Evolutionary conservation across 2,113 vertebrate genomes (phyloP).

Genomic region (Corythaixoides concolor): DNA sequence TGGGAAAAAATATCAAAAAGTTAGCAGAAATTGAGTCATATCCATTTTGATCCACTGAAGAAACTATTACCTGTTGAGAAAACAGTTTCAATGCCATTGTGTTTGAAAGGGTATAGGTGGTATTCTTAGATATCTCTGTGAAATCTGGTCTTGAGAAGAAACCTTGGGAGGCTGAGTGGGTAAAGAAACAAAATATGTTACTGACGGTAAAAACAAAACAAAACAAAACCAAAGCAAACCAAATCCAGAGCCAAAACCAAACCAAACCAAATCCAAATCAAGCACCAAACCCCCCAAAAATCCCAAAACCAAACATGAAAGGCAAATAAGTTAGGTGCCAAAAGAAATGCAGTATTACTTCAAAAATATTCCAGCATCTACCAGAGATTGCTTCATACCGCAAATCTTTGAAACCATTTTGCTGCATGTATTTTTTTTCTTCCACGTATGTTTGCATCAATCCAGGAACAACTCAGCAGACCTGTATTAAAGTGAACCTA

Average conservation of each 20-base stretch:
- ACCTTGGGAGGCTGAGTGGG: not conserved
- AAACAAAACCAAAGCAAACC: not conserved
- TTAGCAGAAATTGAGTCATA: not conserved
- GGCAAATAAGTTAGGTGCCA: not conserved
- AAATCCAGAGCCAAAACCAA: too few species aligned
- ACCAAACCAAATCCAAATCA: too few species aligned
- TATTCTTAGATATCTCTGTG: not conserved
- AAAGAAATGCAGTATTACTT: not conserved
- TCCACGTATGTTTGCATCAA: not conserved
- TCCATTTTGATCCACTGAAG: not conserved
- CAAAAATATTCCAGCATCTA: not conserved
- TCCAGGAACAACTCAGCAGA: not conserved
- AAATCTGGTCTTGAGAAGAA: not conserved
- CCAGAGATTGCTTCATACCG: not conserved
- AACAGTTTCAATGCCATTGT: not conserved
- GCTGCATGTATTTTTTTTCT: not conserved
- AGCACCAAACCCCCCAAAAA: not conserved
- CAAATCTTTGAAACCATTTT: not conserved
- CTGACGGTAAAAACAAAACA: not conserved
- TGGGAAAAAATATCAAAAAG: not conserved
- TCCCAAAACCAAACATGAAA: not conserved
- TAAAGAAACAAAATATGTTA: not conserved
- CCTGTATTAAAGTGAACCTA: not conserved
- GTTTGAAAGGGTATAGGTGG: not conserved
- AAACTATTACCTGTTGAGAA: not conserved